Evolutionary conservation across 2,888 invertebrate genomes (phyloP).

Genomic region (Eristalinus sepulchralis): DNA sequence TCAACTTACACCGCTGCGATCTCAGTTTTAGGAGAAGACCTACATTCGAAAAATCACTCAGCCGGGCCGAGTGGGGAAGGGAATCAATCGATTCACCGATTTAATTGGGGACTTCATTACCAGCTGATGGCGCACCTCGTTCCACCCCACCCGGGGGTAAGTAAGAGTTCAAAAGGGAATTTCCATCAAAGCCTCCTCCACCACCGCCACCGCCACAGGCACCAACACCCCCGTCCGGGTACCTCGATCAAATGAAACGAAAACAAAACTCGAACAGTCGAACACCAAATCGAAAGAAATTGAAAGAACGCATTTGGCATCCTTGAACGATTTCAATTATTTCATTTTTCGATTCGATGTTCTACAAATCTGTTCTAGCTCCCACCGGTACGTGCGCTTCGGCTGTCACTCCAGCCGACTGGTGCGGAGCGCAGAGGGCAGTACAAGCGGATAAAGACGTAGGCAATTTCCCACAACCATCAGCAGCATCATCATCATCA

Average conservation of each 20-base stretch:
- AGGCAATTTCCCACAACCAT: constrained; percentile 62
- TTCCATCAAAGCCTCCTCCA: constrained; percentile 59
- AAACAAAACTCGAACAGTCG: constrained; percentile 53
- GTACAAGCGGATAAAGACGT: constrained; percentile 38
- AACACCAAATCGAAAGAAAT: constrained; percentile 58
- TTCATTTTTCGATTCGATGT: constrained; percentile 58
- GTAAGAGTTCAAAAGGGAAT: constrained; percentile 55
- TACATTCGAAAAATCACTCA: constrained; percentile 30
- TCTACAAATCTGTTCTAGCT: constrained; percentile 61
- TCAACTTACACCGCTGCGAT: constrained; percentile 35
- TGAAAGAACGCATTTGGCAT: constrained; percentile 63
- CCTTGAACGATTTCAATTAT: constrained; percentile 66
- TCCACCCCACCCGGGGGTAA: constrained; percentile 25
- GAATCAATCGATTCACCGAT: constrained; percentile 61
- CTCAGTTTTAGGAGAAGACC: constrained; percentile 11
- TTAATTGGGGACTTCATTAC: constrained; percentile 31
- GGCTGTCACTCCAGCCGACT: neutral
- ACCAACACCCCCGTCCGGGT: constrained; percentile 1
- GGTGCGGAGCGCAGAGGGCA: constrained; percentile 5
- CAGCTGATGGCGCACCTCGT: constrained; percentile 8
- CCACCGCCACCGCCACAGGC: neutral
- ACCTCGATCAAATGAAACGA: constrained; percentile 64
- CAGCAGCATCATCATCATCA: constrained; percentile 36
- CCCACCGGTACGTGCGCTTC: constrained; percentile 20
- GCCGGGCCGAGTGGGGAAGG: constrained; percentile 8